Evolutionary conservation across 1,140 invertebrate genomes (phyloP).

Genomic region (Pygmarrhopalites habei): DNA sequence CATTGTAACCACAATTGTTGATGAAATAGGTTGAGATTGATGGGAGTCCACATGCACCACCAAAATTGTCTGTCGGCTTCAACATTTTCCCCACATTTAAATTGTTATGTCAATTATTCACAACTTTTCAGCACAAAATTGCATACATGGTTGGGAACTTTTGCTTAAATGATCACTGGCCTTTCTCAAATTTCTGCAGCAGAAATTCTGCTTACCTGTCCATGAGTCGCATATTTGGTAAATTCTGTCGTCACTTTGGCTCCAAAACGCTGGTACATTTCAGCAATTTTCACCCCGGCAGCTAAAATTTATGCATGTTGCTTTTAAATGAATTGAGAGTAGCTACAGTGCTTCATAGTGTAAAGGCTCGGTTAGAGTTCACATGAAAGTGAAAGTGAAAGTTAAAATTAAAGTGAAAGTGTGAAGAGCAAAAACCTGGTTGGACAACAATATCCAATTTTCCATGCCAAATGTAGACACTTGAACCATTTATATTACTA

Average conservation of each 20-base stretch:
- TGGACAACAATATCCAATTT: constrained; percentile 42
- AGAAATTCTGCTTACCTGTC: constrained; percentile 38
- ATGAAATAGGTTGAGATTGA: constrained; percentile 38
- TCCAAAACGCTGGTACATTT: constrained; percentile 42
- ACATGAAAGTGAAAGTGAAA: too few species aligned
- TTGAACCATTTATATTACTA: constrained; percentile 40
- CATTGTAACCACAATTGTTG: constrained; percentile 44
- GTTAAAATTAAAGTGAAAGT: too few species aligned
- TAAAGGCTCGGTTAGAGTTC: too few species aligned
- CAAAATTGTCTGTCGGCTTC: constrained; percentile 45
- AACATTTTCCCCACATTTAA: too few species aligned
- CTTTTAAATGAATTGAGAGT: too few species aligned
- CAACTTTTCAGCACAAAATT: too few species aligned
- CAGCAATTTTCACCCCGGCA: constrained; percentile 40
- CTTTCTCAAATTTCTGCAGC: too few species aligned
- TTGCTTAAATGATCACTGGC: too few species aligned
- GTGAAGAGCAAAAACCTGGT: too few species aligned
- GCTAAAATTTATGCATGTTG: constrained; percentile 24
- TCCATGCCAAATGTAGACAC: constrained; percentile 45
- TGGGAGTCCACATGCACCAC: constrained; percentile 40
- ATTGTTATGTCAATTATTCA: too few species aligned
- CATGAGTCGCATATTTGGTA: constrained; percentile 41
- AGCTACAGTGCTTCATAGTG: too few species aligned
- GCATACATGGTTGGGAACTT: too few species aligned
- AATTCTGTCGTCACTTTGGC: constrained; percentile 41